A percentile compares a stretch with the other conserved stretches of the same genome.
Evolutionary conservation across 1,140 invertebrate genomes (phyloP).

Genomic region (Drosophila arawakana): DNA sequence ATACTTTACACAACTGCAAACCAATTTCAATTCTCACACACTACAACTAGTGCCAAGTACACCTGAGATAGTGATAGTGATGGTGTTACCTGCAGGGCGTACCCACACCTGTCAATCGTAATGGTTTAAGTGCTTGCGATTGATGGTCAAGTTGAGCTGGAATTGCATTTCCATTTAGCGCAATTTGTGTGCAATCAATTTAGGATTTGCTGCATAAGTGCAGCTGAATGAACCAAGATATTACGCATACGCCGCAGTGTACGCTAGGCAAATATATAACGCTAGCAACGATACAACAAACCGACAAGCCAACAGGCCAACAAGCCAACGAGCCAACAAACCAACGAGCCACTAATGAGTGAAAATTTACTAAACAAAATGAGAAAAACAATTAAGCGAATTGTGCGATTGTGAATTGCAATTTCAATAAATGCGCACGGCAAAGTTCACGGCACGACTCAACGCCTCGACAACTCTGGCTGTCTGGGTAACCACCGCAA

Average conservation of each 20-base stretch:
- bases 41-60: background rate
- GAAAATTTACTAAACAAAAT: slow-evolving; percentile 64
- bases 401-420: slow-evolving; percentile 58
- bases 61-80: background rate
- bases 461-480: slow-evolving; percentile 11
- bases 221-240: slow-evolving; percentile 44
- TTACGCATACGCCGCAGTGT: slow-evolving; percentile 56
- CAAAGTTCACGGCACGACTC: slow-evolving; percentile 63
- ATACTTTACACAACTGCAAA: no score
- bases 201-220: slow-evolving; percentile 32
- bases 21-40: no score
- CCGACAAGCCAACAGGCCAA: no score
- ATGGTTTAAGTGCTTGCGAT: slow-evolving; percentile 17
- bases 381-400: slow-evolving; percentile 71
- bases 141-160: slow-evolving; percentile 1
- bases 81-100: slow-evolving; percentile 17
- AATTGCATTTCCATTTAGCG: slow-evolving; percentile 24
- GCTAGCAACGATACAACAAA: slow-evolving; percentile 37
- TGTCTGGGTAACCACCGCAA: slow-evolving; percentile 44
- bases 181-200: slow-evolving; percentile 38
- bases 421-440: slow-evolving; percentile 71
- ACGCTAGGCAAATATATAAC: background rate
- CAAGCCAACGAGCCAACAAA: no score
- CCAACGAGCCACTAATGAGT: slow-evolving; percentile 64
- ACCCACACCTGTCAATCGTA: slow-evolving; percentile 8